These are phyloP conservation scores for Heloderma charlesbogerti DNA, from an alignment of 2,113 vertebrate species.

Conservation along the genomic window DNA sequence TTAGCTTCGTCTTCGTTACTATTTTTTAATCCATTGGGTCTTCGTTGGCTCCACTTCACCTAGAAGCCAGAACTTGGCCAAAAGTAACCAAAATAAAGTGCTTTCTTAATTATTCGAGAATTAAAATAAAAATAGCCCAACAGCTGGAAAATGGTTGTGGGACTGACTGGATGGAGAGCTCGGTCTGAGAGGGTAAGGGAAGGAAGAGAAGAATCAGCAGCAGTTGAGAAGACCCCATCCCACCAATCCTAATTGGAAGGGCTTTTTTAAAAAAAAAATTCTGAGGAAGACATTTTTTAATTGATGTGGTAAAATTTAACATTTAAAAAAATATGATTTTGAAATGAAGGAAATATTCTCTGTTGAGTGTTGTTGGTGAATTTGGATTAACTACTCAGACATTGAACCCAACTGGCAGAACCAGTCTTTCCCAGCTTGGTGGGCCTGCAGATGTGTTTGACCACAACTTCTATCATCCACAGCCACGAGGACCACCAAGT, in stretches of 20 bases:
- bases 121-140: constrained; percentile 67
- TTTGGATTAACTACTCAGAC: not conserved
- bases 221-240: not conserved
- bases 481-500: too few species aligned
- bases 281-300: not conserved
- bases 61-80: constrained; percentile 73
- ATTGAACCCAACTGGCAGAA: not conserved
- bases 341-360: too few species aligned
- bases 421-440: too few species aligned
- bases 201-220: not conserved
- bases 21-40: constrained; percentile 59
- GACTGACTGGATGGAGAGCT: not conserved
- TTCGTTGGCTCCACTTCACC: constrained; percentile 75
- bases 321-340: not conserved
- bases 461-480: too few species aligned
- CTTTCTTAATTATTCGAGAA: constrained; percentile 77
- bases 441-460: not conserved
- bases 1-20: constrained; percentile 22
- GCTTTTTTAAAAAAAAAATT: not conserved
- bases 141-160: fast-evolving
- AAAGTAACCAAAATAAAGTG: constrained; percentile 86
- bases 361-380: not conserved
- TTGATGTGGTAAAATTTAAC: not conserved
- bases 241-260: not conserved
- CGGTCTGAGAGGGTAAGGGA: not conserved